A percentile compares a stretch with the other conserved stretches of the same genome.
Conservation (phyloP, 2,888 invertebrate species). For the Drosophila stalkeri region DNA sequence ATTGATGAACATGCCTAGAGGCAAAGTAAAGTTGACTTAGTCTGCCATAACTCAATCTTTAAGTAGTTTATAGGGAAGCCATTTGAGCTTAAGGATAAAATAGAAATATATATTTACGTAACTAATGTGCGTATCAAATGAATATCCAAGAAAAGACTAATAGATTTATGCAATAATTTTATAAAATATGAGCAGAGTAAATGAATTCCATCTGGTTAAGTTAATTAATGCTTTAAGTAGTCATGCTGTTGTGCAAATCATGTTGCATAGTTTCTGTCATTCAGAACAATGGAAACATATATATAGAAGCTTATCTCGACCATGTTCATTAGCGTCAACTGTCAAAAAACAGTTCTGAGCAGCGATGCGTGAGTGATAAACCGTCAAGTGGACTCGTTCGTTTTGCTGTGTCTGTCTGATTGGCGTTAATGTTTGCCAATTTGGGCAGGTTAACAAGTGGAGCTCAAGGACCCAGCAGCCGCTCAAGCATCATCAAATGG, state of each 20-base stretch:
- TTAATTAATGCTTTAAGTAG: neutral
- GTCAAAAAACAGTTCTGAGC: constrained; percentile 30
- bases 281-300: constrained; percentile 1
- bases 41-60: constrained; percentile 16
- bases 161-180: neutral
- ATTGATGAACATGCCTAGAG: constrained; percentile 58
- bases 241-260: neutral
- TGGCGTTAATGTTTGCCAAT: constrained; percentile 51
- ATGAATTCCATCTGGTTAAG: neutral
- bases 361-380: constrained; percentile 43
- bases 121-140: no score
- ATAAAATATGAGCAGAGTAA: neutral
- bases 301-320: constrained; percentile 2
- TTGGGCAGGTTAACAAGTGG: constrained; percentile 48
- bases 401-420: constrained; percentile 28
- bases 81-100: neutral
- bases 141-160: neutral
- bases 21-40: constrained; percentile 38
- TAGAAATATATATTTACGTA: neutral
- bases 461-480: constrained; percentile 24
- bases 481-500: constrained; percentile 3
- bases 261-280: neutral
- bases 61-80: constrained; percentile 4
- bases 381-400: constrained; percentile 40
- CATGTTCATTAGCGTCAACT: constrained; percentile 41